Percentiles rank a stretch among this genome's conserved stretches.
Conservation (phyloP, 2,113 vertebrate genomes). For the Tichodroma muraria region DNA sequence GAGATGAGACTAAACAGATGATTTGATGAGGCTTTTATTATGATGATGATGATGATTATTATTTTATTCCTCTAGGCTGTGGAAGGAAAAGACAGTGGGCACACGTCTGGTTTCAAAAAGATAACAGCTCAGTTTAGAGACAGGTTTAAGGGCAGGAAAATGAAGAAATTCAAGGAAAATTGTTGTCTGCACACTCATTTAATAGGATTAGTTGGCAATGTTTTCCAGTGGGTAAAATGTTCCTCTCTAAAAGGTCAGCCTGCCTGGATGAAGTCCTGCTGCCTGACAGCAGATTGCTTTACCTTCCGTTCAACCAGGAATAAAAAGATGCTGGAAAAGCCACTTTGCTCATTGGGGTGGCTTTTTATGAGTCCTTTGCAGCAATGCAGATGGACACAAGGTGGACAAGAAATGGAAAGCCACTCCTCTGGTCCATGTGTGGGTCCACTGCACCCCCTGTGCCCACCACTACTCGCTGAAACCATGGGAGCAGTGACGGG, state of each 20-base stretch:
- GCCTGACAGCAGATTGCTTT: not conserved
- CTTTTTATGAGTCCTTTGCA: not conserved
- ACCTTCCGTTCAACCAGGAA: not conserved
- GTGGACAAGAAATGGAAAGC: not conserved
- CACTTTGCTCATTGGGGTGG: not conserved
- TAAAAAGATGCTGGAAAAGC: not conserved
- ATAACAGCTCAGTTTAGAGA: not conserved
- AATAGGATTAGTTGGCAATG: not conserved
- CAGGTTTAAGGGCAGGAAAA: not conserved
- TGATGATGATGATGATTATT: not conserved
- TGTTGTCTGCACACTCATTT: not conserved
- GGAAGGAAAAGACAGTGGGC: not conserved
- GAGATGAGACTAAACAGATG: constrained; percentile 62
- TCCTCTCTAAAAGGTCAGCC: constrained; percentile 36
- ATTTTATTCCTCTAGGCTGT: not conserved
- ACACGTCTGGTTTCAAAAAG: not conserved
- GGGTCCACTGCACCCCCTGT: not conserved
- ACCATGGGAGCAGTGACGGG: accelerated
- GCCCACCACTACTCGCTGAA: not conserved
- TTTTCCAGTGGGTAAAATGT: constrained; percentile 40
- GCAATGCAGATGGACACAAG: not conserved
- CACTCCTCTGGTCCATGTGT: not conserved
- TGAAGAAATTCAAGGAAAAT: not conserved
- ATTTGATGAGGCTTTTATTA: not conserved
- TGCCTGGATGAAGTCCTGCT: not conserved